Evolutionary conservation across 2,888 invertebrate species (phyloP), one percentile per base, ranked within the genome.

Genomic region (Sclerodermus sp.): DNA sequence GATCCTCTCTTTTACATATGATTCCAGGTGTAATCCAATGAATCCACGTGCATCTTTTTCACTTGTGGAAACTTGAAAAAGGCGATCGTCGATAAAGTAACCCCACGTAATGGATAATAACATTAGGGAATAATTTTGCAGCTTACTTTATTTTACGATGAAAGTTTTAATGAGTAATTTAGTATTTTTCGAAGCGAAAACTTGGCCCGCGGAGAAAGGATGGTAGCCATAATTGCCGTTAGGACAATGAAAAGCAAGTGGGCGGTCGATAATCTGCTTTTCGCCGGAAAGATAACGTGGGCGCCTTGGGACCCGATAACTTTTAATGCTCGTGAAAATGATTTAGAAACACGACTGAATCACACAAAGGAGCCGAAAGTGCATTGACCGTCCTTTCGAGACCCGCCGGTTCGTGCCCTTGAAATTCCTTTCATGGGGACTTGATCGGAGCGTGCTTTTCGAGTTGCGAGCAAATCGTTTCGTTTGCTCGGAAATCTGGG

Each of bases 311-410:
- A 34, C 32, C 4, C 34, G 34, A 34, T 34, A 34, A 34, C 3
- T 34, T 34, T 48, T 47, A 44, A 49, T 52, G 43, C 50, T 31
- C 34, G 51, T 45, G 58, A 56, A 60, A 54, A 55, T 61, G 64
- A 55, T 60, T 60, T 64, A 44, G 62, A 51, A 54, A 54, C 45
- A 49, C 51, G 49, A 42, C 42, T 50, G 64, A 57, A 49, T 49
- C 51, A 38, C 61, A 63, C 62, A 63, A 64, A 60, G 60, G 55
- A 53, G 41, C 42, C 39, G 38, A 49, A 42, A 13, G 64, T 63
- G 64, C 62, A 60, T 58, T 58, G 64, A 58, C 62, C 64, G 64
- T 64, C 62, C 62, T 63, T 63, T 64, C 55, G 55, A 53, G 56
- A 50, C 43, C 45, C 51, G 47, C 10, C 43, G 47, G 41, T 23